phyloP scores from a whole-genome alignment of 2,797 vertebrate species.

The Sebastes ruberrimus region DNA sequence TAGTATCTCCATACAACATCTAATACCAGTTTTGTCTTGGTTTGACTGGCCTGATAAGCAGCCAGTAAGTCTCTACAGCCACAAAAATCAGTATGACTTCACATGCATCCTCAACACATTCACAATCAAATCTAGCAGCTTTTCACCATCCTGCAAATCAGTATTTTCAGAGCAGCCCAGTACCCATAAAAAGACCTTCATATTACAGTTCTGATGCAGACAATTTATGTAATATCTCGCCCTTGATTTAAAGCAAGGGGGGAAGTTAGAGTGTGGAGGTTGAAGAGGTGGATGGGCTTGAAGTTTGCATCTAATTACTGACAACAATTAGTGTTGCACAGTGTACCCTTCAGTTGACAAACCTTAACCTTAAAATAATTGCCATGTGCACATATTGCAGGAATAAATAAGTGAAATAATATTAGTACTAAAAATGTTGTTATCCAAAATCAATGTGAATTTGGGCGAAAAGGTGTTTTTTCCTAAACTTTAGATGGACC shows the following conservation, averaged over 20 bases:
- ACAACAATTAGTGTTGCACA: background rate
- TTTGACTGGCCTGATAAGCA: background rate
- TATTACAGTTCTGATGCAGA: background rate
- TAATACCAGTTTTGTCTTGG: background rate
- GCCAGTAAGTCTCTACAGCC: background rate
- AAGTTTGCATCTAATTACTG: background rate
- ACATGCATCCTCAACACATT: background rate
- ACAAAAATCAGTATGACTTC: background rate
- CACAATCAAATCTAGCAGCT: background rate
- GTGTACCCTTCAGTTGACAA: background rate
- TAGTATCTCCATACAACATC: background rate
- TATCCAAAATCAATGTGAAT: background rate
- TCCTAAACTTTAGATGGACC: background rate
- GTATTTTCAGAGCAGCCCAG: background rate
- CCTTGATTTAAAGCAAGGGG: background rate
- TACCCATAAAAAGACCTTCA: background rate
- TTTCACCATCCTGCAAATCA: background rate
- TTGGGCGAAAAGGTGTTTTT: background rate
- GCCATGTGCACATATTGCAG: background rate
- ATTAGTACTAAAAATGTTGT: background rate
- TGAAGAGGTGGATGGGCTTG: background rate
- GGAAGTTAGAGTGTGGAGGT: background rate
- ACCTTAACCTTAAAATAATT: background rate
- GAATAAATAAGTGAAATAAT: background rate
- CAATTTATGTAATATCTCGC: background rate